These are phyloP conservation scores for Molossus alvarezi DNA, from an alignment of 2,797 vertebrate genomes.

Conservation along the genomic window DNA sequence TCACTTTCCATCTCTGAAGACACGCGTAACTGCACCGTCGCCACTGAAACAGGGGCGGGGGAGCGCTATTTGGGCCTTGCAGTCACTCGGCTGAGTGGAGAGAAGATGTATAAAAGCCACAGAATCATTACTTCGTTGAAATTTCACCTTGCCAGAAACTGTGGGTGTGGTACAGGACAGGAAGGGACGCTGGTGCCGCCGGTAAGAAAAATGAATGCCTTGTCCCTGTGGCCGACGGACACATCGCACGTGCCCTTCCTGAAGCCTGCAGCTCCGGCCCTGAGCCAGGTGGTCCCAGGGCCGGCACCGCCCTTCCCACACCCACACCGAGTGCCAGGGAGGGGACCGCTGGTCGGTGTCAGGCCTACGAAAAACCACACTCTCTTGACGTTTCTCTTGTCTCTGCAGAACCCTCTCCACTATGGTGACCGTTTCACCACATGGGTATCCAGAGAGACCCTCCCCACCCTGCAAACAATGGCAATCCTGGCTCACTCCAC, in stretches of 20 bases:
- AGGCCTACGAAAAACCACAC: not conserved
- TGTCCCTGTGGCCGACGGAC: rapidly evolving
- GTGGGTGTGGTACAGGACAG: not conserved
- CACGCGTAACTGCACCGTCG: not conserved
- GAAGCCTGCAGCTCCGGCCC: not conserved
- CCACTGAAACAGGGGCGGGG: not conserved
- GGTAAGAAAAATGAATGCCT: not conserved
- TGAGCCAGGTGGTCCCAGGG: not conserved
- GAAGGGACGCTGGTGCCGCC: rapidly evolving
- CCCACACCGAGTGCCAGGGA: not conserved
- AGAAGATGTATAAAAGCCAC: not conserved
- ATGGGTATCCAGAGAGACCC: not conserved
- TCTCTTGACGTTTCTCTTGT: not conserved
- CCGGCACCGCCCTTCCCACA: not conserved
- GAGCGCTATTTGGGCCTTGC: not conserved
- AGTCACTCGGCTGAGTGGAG: not conserved
- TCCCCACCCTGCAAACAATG: not conserved
- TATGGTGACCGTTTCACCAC: not conserved
- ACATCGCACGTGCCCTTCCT: rapidly evolving
- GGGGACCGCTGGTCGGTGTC: rapidly evolving
- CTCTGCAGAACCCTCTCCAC: not conserved
- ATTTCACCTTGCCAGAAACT: not conserved
- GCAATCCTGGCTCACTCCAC: not conserved
- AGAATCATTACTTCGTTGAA: not conserved
- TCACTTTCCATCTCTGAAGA: not conserved